Base-by-base conservation (phyloP, 2,888 invertebrate genomes). In the Caenorhabditis wallacei region DNA sequence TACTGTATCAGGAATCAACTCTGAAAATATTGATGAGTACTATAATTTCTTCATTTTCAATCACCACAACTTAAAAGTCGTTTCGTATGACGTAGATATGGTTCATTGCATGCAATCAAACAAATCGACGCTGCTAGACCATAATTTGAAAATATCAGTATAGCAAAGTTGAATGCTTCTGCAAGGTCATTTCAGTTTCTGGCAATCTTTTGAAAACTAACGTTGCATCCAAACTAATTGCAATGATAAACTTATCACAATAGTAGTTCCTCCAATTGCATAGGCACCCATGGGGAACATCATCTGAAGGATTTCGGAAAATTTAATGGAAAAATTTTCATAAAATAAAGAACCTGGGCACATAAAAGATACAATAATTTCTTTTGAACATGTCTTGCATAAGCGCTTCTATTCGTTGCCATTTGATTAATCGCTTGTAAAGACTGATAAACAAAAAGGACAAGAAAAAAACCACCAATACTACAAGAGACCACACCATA, bases 221-320 rank as follows among this genome's bases (percentile, higher is more conserved):
- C 78, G 51, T 61, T 78, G 78, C 78, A 78, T 78, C 54, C 61
- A 61, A 18, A 46, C 46, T 10, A 78, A 11, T 18, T 78, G 78
- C 18, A 78, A 18, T 18, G 69, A 61, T 1, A 78, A 22, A 30
- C 78, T 78, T 0, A 78, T 54, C 10, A 78, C 56, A 35, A 78
- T 78, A 18, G 78, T 78, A 7, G 69, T 54, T 1, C 78, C 78
- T 20, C 78, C 78, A 54, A 69, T 35, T 5, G 78, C 78, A 54
- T 78, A 78, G 0, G 78, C 78, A 3, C 40, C 53, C 16, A 78
- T 20, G 1, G 78, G 78, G 24, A 78, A 78, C 54, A 69, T 46
- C 53, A 78, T 46, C 48, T 75, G 43, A 35, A 40, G 13, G 11
- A 5, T 13, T 13, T 13, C 35, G 35, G 10, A 35, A 35, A 35